Percentiles rank a stretch among this genome's conserved stretches.
phyloP scores from a whole-genome alignment of 2,113 vertebrate species.

The Anhinga rufa region DNA sequence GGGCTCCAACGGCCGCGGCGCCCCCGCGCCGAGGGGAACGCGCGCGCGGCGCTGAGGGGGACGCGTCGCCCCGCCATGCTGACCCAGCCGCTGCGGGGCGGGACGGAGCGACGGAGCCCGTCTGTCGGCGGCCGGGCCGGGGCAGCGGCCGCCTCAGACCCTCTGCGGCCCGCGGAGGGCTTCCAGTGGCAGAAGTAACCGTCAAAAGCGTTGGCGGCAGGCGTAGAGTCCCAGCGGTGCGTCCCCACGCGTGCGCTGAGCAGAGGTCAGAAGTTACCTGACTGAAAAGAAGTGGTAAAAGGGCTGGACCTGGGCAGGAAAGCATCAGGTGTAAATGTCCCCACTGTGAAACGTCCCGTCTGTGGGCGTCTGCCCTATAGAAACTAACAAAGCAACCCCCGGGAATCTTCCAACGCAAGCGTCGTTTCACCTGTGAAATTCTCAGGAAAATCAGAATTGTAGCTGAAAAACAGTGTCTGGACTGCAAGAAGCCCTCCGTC shows the following conservation, averaged over 20 bases:
- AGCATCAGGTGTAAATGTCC: neutral
- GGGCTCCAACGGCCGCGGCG: no score
- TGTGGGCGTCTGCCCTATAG: rapidly evolving
- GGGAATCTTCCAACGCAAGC: no score
- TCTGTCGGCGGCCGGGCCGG: neutral
- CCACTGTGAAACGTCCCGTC: rapidly evolving
- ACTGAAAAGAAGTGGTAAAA: neutral
- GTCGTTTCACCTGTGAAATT: neutral
- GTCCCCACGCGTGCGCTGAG: rapidly evolving
- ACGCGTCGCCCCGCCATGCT: no score
- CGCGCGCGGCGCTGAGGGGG: no score
- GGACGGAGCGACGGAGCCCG: no score
- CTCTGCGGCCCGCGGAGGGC: rapidly evolving
- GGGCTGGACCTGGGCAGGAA: no score
- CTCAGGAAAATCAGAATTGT: neutral
- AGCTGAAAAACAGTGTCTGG: neutral
- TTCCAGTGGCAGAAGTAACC: rapidly evolving
- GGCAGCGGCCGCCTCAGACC: no score
- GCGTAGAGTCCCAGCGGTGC: rapidly evolving
- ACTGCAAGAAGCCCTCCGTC: rapidly evolving
- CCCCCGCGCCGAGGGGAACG: no score
- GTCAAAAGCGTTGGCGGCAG: rapidly evolving
- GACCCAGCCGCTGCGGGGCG: no score
- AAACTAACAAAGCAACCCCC: rapidly evolving
- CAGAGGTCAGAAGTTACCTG: neutral